A percentile compares a stretch with the other conserved stretches of the same genome.
phyloP scores from a whole-genome alignment of 1,140 invertebrate genomes.

The Lanistes nyassanus region DNA sequence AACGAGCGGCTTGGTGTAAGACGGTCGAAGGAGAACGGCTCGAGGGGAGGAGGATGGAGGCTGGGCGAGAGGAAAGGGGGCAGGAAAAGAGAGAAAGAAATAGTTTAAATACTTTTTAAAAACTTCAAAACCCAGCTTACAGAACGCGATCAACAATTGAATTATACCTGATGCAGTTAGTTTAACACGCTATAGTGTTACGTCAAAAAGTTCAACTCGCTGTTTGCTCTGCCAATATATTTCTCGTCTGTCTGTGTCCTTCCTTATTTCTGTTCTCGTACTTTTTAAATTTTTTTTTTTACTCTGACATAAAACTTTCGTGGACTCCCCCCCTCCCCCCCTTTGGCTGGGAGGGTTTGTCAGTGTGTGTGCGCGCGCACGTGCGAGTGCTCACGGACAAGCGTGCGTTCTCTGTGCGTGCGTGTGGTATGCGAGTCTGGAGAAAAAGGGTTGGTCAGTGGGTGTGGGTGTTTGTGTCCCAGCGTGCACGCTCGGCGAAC shows the following conservation, averaged over 20 bases:
- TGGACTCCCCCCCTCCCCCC: background rate
- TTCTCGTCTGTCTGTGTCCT: background rate
- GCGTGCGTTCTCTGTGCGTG: slow-evolving; percentile 4
- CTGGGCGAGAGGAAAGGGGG: background rate
- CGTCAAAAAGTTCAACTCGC: background rate
- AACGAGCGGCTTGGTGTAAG: slow-evolving; percentile 6
- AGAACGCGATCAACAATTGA: too few species aligned
- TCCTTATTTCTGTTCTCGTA: background rate
- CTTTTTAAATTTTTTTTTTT: too few species aligned
- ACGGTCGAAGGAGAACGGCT: background rate
- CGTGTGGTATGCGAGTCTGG: too few species aligned
- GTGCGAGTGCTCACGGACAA: background rate
- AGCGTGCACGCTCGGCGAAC: too few species aligned
- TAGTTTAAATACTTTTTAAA: too few species aligned
- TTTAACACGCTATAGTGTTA: too few species aligned
- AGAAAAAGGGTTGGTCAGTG: too few species aligned
- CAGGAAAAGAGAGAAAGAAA: background rate
- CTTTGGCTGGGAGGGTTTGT: background rate
- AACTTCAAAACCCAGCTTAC: too few species aligned
- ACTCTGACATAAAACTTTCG: too few species aligned
- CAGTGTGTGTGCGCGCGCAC: background rate
- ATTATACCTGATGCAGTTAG: too few species aligned
- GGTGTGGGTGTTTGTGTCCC: too few species aligned
- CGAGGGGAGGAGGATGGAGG: background rate
- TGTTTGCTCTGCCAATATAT: background rate